Evolutionary conservation across 2,888 invertebrate species (phyloP), one percentile per base, ranked within the genome.

Genomic region (Coremacera marginata): DNA sequence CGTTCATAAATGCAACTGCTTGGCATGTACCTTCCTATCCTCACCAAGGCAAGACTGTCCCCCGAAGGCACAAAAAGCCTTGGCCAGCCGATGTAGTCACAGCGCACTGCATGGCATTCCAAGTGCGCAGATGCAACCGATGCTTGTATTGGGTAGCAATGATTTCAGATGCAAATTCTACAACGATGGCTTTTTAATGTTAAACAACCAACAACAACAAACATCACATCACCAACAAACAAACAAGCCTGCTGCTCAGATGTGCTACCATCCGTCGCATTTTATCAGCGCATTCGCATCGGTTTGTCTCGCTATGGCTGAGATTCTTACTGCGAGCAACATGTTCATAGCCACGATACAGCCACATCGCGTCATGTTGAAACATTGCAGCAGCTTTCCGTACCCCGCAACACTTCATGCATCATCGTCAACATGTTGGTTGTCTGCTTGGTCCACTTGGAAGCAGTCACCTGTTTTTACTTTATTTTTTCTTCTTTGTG

Each of bases 91-190:
- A 19, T 55, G 55, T 19, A 19, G n/a, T 55, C 5, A 25, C 68
- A 22, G 14, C 68, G 16, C 5, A 25, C 62, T 31, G 63, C 14
- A 2, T 8, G 55, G 34, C 27, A 27, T 14, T 19, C 16, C 63
- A 63, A 25, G 62, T 62, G 72, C 62, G 49, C 44, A 49, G 62
- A 34, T 37, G 72, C 62, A 73, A 73, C 22, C 68, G 70, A 14
- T 27, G 70, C 27, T 44, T 49, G 52, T 51, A 52, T n/a, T 52
- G 16, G 49, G 70, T 70, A 70, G 44, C 49, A 55, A 67, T 67
- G 75, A 75, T 67, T 75, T 34, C 57, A 67, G 57, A 75, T 75
- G 75, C 75, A 75, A 75, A 75, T 75, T 25, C 63, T 62, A 52
- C 63, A 51, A 51, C 49, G 55, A 62, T 34, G 63, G 63, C 63